Evolutionary conservation across 2,888 invertebrate genomes (phyloP).

Genomic region (Agriopis marginaria): DNA sequence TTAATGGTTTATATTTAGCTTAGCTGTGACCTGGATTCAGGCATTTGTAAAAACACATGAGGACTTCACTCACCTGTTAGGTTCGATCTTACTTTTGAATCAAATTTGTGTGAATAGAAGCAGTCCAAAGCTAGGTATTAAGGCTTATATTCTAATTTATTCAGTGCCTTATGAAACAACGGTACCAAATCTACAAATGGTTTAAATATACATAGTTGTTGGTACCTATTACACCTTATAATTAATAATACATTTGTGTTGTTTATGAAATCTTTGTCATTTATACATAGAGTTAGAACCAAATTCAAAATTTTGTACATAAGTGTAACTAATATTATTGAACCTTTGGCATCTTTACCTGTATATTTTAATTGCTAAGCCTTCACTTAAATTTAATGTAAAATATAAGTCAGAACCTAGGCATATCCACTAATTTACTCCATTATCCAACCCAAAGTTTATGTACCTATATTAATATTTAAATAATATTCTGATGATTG

Average conservation of each 20-base stretch:
- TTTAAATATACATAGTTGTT: constrained; percentile 31
- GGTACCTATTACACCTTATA: constrained; percentile 33
- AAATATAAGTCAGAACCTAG: constrained; percentile 26
- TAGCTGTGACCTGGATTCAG: constrained; percentile 66
- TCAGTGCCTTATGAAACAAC: constrained; percentile 28
- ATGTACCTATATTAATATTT: constrained; percentile 10
- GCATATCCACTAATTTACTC: background rate
- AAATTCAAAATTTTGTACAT: constrained; percentile 55
- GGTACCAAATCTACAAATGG: constrained; percentile 37
- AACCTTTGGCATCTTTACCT: constrained; percentile 25
- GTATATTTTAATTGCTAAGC: constrained; percentile 34
- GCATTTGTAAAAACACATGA: constrained; percentile 55
- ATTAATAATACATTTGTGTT: constrained; percentile 39
- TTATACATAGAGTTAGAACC: constrained; percentile 26
- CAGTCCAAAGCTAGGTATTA: constrained; percentile 47
- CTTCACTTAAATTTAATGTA: constrained; percentile 31
- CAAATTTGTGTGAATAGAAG: constrained; percentile 65
- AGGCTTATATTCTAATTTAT: constrained; percentile 29
- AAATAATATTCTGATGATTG: constrained; percentile 14
- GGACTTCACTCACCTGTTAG: constrained; percentile 70
- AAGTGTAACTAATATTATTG: constrained; percentile 40
- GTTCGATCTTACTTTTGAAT: constrained; percentile 72
- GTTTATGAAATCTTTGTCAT: constrained; percentile 32
- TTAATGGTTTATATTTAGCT: constrained; percentile 31
- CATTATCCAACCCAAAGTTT: constrained; percentile 3